Evolutionary conservation across 2,888 invertebrate genomes (phyloP), one percentile per base, ranked within the genome.

Genomic region (Tetragonisca angustula): DNA sequence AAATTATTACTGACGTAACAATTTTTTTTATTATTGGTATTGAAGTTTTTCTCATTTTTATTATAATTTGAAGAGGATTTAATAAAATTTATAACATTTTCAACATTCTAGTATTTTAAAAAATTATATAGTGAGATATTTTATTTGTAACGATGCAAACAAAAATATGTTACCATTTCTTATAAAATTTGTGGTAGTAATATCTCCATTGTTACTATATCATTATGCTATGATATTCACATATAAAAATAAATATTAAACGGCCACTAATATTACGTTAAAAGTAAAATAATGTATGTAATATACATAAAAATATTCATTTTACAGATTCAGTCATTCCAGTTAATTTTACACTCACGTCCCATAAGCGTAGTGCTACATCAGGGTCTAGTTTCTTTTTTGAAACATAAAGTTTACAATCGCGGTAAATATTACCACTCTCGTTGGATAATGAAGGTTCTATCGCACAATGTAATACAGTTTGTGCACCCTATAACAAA

Each of bases 381-480:
- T 96, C 96, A 76, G 96, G 95, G 81, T 96, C 96, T 89, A 97
- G 96, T 36, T 95, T 94, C 71, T 96, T 95, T 84, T 95, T 96
- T 0, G 97, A 96, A 72, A 95, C 95, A 92, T 96, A 97, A 76
- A 95, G 95, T 43, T 95, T 95, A 91, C 98, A 97, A 93, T 98
- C 97, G 68, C 97, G 96, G 94, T 98, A 98, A 91, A 98, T 96
- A 87, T 95, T 95, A 17, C 98, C 98, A 27, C 96, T 96, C 90
- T 96, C 96, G 0, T 96, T 96, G 24, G 95, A 94, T 50, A 96
- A 92, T 4, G 91, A 90, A 83, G 95, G 93, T 84, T 97, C 97
- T 0, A 97, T 96, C 0, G 97, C 97, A 93, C 97, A 97, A 94
- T 97, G 97, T 19, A 98, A 94, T 36, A 97, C 96, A 2, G 97